Evolutionary conservation across 2,113 vertebrate species (phyloP), one percentile per base, ranked within the genome.

Genomic region (Rhinopomastus cyanomelas): DNA sequence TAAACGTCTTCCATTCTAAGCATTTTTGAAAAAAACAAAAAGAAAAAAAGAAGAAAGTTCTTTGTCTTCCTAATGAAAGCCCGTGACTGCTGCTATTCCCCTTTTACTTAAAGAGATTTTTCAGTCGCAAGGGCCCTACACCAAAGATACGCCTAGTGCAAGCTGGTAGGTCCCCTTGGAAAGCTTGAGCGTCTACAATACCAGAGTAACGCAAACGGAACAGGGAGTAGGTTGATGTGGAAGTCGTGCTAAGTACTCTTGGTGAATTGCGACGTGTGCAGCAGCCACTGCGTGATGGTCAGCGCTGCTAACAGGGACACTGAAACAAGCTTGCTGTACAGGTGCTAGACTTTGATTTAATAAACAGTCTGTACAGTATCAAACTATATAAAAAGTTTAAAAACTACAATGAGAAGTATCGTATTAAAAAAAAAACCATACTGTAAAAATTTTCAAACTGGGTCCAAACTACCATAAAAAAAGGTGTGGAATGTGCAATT

Each of bases 371-470:
- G 59, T 95, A 95, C 92, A 96, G 87, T 95, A 96, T 97, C 91
- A 96, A 97, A 96, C 85, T 69, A 93, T 94, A 97, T 85, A 95
- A 96, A 97, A 97, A 97, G 72, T 85, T 95, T 96, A 96, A 96
- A 97, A 97, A 97, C 75, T 88, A 81, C 96, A 93, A 95, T 91
- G 92, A 94, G 77, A 95, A 61, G 89, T 93, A 88, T 64, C 46
- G 57, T 44, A 65, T 72, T 95, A 96, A 23, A 30, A n/a, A 30
- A n/a, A 95, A 92, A 88, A 75, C 20, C 82, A 71, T 90, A 92
- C 69, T 92, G 89, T 95, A 88, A 92, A 96, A 97, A 84, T 34
- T 71, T 81, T 69, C 55, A 95, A 87, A 92, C 87, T 94, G 92
- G 77, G 57, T 96, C 92, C 83, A 93, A 96, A 88, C 78, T 62